A percentile compares a stretch with the other conserved stretches of the same genome.
Conservation (phyloP, 2,113 vertebrate species). For the Typhlomys cinereus region DNA sequence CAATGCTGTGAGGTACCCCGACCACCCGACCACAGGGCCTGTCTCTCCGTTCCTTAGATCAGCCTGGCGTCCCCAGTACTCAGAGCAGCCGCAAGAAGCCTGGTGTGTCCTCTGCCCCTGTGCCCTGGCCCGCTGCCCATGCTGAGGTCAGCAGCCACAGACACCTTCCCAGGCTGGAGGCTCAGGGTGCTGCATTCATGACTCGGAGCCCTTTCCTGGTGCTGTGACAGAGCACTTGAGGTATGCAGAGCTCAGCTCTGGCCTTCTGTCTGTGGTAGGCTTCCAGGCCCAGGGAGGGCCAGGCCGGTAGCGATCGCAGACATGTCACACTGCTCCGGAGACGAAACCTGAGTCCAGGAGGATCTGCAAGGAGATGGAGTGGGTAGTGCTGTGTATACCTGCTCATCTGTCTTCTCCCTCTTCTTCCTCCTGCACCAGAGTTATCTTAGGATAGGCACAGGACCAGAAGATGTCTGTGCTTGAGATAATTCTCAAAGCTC, state of each 20-base stretch:
- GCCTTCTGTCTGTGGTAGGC: not conserved
- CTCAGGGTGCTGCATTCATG: not conserved
- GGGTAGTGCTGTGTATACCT: not conserved
- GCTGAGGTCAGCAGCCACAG: constrained; percentile 57
- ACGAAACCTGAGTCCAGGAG: not conserved
- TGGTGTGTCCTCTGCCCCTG: not conserved
- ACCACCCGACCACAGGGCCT: not conserved
- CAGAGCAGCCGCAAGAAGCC: not conserved
- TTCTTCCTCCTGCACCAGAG: not conserved
- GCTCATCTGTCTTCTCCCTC: not conserved
- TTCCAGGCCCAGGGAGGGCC: not conserved
- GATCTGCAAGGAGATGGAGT: not conserved
- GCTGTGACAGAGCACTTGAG: not conserved
- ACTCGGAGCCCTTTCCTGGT: constrained; percentile 55
- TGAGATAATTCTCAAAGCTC: not conserved
- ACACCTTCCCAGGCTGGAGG: not conserved
- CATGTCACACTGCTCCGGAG: not conserved
- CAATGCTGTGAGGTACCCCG: not conserved
- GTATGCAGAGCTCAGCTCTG: not conserved
- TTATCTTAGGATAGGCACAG: not conserved
- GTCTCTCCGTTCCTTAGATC: too few species aligned
- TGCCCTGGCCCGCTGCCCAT: not conserved
- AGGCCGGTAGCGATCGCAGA: not conserved
- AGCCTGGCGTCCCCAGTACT: not conserved
- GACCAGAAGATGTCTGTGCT: not conserved